phyloP scores from a whole-genome alignment of 1,140 invertebrate genomes.

The Chlorops oryzae region DNA sequence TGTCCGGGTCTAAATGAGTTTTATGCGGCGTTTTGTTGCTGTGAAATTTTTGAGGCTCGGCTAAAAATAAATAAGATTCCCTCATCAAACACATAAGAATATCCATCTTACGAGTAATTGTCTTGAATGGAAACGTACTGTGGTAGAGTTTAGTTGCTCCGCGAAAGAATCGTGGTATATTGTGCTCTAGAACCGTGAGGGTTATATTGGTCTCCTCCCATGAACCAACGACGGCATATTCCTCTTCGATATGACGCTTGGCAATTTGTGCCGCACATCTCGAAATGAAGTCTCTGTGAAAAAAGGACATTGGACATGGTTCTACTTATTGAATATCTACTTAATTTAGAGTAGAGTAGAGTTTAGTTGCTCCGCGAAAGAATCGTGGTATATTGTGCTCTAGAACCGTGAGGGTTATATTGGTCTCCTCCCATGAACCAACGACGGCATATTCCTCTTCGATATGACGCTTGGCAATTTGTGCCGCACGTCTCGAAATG shows the following conservation, averaged over 20 bases:
- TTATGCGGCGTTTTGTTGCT: conserved; percentile 17
- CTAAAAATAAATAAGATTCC: too few relatives aligned
- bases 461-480: conserved; percentile 73
- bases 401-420: conserved; percentile 71
- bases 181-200: conserved; percentile 72
- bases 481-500: conserved; percentile 70
- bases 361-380: conserved; percentile 63
- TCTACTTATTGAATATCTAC: conserved; percentile 22
- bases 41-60: too few relatives aligned
- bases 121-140: too few relatives aligned
- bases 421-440: conserved; percentile 78
- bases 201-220: conserved; percentile 79
- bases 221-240: conserved; percentile 80
- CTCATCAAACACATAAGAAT: too few relatives aligned
- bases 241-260: conserved; percentile 44
- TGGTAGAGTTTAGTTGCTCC: conserved; percentile 55
- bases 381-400: conserved; percentile 77
- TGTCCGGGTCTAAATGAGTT: conserved; percentile 62
- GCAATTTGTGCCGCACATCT: conserved; percentile 22
- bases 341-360: conserved; percentile 7
- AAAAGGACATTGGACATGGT: conserved; percentile 61
- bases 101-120: too few relatives aligned
- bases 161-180: conserved; percentile 71
- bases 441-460: conserved; percentile 80
- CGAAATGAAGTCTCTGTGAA: conserved; percentile 52